Percentiles rank a stretch among this genome's conserved stretches.
Evolutionary conservation across 2,888 invertebrate species (phyloP).

Genomic region (Tenthredo scrophulariae): DNA sequence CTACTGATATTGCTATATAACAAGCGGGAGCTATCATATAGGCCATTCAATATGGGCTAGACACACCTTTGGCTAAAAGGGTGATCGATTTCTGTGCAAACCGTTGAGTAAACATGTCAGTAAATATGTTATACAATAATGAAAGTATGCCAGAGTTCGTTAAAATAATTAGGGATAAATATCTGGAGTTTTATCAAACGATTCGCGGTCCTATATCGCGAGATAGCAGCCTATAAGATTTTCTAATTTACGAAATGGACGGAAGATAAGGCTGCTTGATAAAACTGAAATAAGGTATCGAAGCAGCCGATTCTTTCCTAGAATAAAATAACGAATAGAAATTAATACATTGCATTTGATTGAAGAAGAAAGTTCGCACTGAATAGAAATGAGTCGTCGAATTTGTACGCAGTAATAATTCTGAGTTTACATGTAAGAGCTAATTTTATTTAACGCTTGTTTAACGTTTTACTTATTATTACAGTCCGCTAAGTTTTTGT

Average conservation of each 20-base stretch:
- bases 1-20: not conserved
- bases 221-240: not conserved
- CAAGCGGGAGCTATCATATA: not conserved
- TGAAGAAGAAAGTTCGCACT: not conserved
- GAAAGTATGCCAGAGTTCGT: not conserved
- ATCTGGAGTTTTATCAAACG: not conserved
- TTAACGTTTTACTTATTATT: slow-evolving; percentile 19
- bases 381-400: not conserved
- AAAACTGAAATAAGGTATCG: not conserved
- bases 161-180: not conserved
- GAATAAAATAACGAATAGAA: not conserved
- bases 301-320: not conserved
- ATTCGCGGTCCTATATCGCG: not conserved
- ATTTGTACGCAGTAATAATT: not conserved
- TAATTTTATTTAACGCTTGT: not conserved
- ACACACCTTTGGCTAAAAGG: slow-evolving; percentile 3
- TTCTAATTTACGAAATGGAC: slow-evolving; percentile 27
- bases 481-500: not conserved
- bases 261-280: not conserved
- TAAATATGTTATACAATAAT: not conserved
- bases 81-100: slow-evolving; percentile 18
- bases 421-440: too few relatives aligned
- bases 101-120: not conserved
- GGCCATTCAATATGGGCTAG: not conserved
- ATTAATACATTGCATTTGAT: not conserved